These are phyloP conservation scores for Botia kubotai DNA, from an alignment of 2,797 vertebrate species.

Conservation along the genomic window DNA sequence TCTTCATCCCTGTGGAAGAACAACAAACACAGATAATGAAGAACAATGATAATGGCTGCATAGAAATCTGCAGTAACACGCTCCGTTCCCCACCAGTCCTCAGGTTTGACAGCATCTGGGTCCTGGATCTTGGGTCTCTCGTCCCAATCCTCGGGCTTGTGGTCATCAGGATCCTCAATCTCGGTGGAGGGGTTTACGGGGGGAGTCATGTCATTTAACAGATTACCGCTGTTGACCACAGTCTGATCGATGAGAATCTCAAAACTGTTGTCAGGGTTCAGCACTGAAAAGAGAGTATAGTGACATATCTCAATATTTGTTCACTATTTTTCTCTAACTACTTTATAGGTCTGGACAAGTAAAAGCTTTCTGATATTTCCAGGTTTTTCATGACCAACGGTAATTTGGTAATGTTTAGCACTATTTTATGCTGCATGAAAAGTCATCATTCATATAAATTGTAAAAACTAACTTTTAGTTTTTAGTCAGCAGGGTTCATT, in stretches of 20 bases:
- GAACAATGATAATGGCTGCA: not conserved
- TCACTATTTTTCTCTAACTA: not conserved
- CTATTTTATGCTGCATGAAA: too few relatives aligned
- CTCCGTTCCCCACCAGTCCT: constrained; percentile 82
- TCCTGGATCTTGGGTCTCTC: constrained; percentile 96
- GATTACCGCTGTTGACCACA: constrained; percentile 91
- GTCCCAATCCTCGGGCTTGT: constrained; percentile 97
- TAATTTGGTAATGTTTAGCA: too few relatives aligned
- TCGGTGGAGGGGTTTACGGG: constrained; percentile 90
- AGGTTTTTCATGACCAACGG: too few relatives aligned
- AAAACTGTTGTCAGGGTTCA: constrained; percentile 96
- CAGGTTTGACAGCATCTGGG: constrained; percentile 91
- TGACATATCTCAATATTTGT: not conserved
- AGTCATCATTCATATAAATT: too few relatives aligned
- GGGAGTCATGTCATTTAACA: constrained; percentile 91
- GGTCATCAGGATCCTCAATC: constrained; percentile 95
- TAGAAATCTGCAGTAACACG: not conserved
- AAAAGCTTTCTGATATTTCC: too few relatives aligned
- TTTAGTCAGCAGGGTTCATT: too few relatives aligned
- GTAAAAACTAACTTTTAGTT: too few relatives aligned
- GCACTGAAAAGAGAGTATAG: constrained; percentile 75
- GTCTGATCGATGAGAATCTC: constrained; percentile 94
- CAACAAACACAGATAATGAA: not conserved
- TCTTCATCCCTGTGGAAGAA: constrained; percentile 89
- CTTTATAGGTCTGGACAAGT: too few relatives aligned